A percentile compares a stretch with the other conserved stretches of the same genome.
These are phyloP conservation scores for Pomatorhinus ruficollis DNA, from an alignment of 2,113 vertebrate genomes.

Conservation along the genomic window DNA sequence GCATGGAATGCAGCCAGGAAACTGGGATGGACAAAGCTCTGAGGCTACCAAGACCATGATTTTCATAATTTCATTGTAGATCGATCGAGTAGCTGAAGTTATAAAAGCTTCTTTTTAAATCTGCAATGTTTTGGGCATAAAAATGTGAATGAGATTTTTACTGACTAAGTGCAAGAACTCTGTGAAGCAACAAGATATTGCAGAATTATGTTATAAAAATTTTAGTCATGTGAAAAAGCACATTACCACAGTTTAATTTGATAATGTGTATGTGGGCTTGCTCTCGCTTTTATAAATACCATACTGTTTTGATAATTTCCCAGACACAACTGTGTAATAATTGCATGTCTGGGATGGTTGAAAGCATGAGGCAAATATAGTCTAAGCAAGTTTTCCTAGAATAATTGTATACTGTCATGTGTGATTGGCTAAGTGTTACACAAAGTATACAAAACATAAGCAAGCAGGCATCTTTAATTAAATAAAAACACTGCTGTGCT, in stretches of 20 bases:
- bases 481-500: neutral
- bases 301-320: conserved; percentile 59
- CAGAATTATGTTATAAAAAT: conserved; percentile 29
- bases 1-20: neutral
- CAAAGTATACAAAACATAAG: conserved; percentile 25
- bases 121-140: neutral
- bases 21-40: neutral
- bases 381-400: conserved; percentile 28
- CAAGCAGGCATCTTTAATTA: conserved; percentile 24
- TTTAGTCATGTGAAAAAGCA: conserved; percentile 31
- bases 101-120: neutral
- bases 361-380: conserved; percentile 58
- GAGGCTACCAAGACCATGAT: neutral
- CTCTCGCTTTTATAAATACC: conserved; percentile 63
- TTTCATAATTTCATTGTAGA: neutral
- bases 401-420: conserved; percentile 64
- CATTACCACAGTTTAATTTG: conserved; percentile 55
- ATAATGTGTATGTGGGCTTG: conserved; percentile 40
- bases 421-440: conserved; percentile 54
- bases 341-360: conserved; percentile 52
- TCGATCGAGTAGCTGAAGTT: neutral
- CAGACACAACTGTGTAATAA: conserved; percentile 64
- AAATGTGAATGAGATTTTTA: neutral
- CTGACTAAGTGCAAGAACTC: neutral
- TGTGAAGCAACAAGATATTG: neutral